Percentiles rank a stretch among this genome's conserved stretches.
These are phyloP conservation scores for Calliphora vicina DNA, from an alignment of 1,140 invertebrate species.

Conservation along the genomic window DNA sequence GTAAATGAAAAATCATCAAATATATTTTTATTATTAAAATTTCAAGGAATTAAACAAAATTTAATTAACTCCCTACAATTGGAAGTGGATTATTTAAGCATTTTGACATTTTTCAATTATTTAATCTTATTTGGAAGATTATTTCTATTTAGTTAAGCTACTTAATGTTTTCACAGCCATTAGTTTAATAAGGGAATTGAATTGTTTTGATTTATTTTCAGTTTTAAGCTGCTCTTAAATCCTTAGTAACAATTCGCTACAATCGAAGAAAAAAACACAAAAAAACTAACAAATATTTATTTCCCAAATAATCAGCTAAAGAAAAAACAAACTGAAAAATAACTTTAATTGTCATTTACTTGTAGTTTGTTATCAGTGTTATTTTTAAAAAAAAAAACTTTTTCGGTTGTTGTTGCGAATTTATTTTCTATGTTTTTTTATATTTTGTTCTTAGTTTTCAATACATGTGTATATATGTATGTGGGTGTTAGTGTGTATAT, in stretches of 20 bases:
- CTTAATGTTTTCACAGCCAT: neutral
- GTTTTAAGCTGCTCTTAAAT: neutral
- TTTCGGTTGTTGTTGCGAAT: neutral
- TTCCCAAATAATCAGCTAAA: neutral
- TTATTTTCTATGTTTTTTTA: neutral
- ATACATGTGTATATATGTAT: neutral
- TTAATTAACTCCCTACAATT: too few species aligned
- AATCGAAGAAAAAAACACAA: neutral
- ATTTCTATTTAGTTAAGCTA: neutral
- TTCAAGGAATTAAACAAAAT: too few species aligned
- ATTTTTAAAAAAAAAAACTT: neutral
- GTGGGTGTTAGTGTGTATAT: neutral
- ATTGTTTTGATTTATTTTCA: neutral
- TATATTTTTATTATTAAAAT: too few species aligned
- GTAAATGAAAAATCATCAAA: too few species aligned
- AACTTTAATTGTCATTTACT: conserved; percentile 1
- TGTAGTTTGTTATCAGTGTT: neutral
- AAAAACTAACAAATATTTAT: neutral
- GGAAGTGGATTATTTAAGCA: too few species aligned
- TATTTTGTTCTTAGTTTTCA: neutral
- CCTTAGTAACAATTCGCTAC: neutral
- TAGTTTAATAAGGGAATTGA: conserved; percentile 7
- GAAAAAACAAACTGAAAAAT: too few species aligned
- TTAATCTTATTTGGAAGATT: neutral
- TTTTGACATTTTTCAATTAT: neutral